Evolutionary conservation across 2,797 vertebrate genomes (phyloP), one percentile per base, ranked within the genome.

Genomic region (Premnoplex brunnescens): DNA sequence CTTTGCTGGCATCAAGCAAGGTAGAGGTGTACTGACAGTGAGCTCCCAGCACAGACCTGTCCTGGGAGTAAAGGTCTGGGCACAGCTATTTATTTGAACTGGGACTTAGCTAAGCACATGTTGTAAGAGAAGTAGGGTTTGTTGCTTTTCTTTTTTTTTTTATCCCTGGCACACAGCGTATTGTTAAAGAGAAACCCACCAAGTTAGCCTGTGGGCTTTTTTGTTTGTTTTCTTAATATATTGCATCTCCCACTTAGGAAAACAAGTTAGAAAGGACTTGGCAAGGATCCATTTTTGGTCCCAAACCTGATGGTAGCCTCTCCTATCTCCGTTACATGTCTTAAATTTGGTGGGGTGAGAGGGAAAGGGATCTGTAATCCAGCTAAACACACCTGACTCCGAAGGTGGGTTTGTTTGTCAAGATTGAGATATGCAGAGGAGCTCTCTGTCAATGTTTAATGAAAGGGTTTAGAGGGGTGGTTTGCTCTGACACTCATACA

Each of bases 361-460:
- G 71, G n/a, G 74, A 92, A 92, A 86, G 76, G 6, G 41, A 46
- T 84, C 48, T 52, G 32, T 76, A 67, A 55, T 60, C 72, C 69
- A 34, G 66, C 60, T 62, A 39, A 89, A 49, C 17, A 20, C 56
- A 11, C 12, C 48, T n/a, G 73, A 72, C 54, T 91, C 55, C 71
- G 63, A 78, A 48, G 62, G 8, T 52, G 5, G 30, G 28, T 72
- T 93, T 89, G 78, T 94, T 94, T 94, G 62, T 78, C 7, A 12
- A 74, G 66, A 44, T 27, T 28, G 44, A 81, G 89, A 83, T 95
- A 49, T 28, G 71, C 72, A 52, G 86, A 88, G 72, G 66, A 37
- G 80, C 66, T 59, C 71, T 89, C 66, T 93, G 93, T 97, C 90
- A 97, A 97, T 97, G 89, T 97, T 97, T 97, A 93, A 96, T 73